phyloP scores from a whole-genome alignment of 2,888 invertebrate genomes.

The Rhamnusium bicolor region DNA sequence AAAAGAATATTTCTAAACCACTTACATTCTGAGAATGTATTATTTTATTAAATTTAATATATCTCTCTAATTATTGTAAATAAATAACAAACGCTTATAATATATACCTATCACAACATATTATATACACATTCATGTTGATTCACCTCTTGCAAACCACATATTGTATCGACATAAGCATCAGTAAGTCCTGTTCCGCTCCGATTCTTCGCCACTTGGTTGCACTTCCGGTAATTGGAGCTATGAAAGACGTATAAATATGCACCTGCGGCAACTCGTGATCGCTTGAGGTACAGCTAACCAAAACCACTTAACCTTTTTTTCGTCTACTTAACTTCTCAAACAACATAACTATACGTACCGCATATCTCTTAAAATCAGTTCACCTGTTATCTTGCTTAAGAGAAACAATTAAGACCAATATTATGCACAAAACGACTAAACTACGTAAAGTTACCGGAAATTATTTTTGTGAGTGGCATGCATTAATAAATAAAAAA shows the following conservation, averaged over 20 bases:
- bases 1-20: too few species aligned
- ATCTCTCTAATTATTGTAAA: too few species aligned
- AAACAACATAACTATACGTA: conserved; percentile 9
- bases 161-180: conserved; percentile 35
- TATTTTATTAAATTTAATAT: too few species aligned
- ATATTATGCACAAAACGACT: neutral
- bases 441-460: too few species aligned
- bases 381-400: neutral
- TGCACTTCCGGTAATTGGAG: conserved; percentile 48
- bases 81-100: too few species aligned
- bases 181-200: conserved; percentile 48
- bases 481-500: too few species aligned
- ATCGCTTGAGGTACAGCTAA: conserved; percentile 19
- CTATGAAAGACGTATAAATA: conserved; percentile 4
- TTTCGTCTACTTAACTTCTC: conserved; percentile 13
- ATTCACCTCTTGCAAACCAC: neutral
- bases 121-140: neutral
- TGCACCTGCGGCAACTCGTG: conserved; percentile 21
- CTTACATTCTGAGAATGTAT: too few species aligned
- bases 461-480: too few species aligned
- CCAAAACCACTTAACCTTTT: conserved; percentile 10
- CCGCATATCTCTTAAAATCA: neutral
- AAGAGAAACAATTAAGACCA: neutral
- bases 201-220: conserved; percentile 40
- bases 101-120: neutral